Conservation (phyloP, 2,888 invertebrate species). For the Strigamia crassipes region DNA sequence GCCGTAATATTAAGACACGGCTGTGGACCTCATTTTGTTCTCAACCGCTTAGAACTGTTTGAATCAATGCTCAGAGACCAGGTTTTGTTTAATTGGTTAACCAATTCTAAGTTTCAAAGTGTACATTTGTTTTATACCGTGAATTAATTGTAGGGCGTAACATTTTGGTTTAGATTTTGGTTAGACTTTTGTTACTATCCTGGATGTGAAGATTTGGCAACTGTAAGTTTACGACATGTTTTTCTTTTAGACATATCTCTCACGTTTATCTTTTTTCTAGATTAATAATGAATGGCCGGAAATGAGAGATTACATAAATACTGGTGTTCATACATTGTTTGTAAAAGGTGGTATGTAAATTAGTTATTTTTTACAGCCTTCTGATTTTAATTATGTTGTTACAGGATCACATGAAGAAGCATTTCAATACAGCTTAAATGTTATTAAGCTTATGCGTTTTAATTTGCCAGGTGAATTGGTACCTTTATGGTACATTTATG, state of each 20-base stretch:
- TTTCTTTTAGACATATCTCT: background rate
- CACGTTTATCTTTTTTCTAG: background rate
- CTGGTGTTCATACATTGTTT: background rate
- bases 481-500: too few species aligned
- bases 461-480: background rate
- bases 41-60: slow-evolving; percentile 11
- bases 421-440: background rate
- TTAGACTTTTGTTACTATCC: background rate
- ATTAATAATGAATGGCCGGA: background rate
- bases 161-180: slow-evolving; percentile 5
- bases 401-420: background rate
- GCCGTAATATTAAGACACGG: background rate
- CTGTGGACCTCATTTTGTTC: background rate
- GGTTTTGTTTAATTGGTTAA: background rate
- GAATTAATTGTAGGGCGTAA: background rate
- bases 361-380: too few species aligned
- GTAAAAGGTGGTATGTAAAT: background rate
- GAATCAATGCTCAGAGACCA: background rate
- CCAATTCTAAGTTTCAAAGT: too few species aligned
- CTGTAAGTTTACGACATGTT: background rate
- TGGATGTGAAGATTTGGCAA: background rate
- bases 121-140: background rate
- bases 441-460: background rate
- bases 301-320: background rate
- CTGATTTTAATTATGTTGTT: background rate